These are phyloP conservation scores for Syncerus caffer DNA, from an alignment of 2,797 vertebrate genomes.

Conservation along the genomic window DNA sequence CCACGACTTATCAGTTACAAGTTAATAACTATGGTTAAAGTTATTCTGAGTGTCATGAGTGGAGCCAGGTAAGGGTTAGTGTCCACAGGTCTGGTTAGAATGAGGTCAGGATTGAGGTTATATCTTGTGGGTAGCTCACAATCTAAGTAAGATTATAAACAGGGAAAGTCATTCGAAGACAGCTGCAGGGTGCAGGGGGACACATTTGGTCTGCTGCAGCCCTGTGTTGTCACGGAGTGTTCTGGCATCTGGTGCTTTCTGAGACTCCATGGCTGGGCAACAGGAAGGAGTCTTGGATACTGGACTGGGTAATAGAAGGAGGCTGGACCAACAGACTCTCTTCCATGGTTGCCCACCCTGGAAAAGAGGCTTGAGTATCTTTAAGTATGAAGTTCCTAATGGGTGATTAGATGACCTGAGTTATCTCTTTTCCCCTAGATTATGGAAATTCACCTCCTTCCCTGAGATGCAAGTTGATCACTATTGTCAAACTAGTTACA, in stretches of 20 bases:
- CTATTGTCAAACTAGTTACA: background rate
- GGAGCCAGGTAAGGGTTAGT: background rate
- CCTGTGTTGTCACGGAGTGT: background rate
- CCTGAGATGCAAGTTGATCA: background rate
- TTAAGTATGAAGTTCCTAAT: background rate
- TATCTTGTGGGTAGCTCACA: background rate
- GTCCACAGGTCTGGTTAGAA: background rate
- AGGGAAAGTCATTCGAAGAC: background rate
- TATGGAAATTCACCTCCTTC: background rate
- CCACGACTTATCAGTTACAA: background rate
- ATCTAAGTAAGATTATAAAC: background rate
- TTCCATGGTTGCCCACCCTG: background rate
- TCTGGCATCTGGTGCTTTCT: background rate
- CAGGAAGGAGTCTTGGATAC: background rate
- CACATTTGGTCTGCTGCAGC: background rate
- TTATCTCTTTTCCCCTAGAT: background rate
- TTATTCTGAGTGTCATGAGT: background rate
- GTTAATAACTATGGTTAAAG: background rate
- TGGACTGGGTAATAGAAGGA: background rate
- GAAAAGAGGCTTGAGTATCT: background rate
- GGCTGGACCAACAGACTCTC: background rate
- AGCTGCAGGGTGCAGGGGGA: background rate
- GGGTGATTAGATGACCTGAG: background rate
- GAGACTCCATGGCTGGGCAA: background rate
- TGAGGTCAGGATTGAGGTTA: background rate